Percentiles rank a stretch among this genome's conserved stretches.
These are phyloP conservation scores for Caenorhabditis wallacei DNA, from an alignment of 2,888 invertebrate species.

Conservation along the genomic window DNA sequence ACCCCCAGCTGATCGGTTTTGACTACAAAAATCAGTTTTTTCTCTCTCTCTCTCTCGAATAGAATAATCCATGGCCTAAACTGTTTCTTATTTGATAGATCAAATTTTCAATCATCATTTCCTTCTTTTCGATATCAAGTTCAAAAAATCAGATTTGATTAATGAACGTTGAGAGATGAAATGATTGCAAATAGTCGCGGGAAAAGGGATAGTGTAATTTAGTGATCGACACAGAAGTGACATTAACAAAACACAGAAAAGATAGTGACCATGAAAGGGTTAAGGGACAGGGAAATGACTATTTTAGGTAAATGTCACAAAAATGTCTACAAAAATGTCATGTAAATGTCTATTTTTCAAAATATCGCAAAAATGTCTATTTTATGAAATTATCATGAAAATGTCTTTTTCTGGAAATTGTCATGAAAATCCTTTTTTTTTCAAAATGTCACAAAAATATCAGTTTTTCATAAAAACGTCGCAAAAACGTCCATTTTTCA, in stretches of 20 bases:
- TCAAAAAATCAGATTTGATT: conserved; percentile 52
- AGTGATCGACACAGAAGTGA: not conserved
- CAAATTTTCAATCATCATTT: conserved; percentile 6
- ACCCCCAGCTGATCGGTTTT: conserved; percentile 2
- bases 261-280: not conserved
- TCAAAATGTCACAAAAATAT: no score
- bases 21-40: conserved; percentile 22
- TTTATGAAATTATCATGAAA: no score
- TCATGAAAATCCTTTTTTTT: no score
- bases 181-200: no score
- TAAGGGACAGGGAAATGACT: no score
- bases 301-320: no score
- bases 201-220: not conserved
- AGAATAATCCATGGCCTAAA: not conserved
- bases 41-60: not conserved
- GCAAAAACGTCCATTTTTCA: no score
- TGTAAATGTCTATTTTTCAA: no score
- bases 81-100: not conserved
- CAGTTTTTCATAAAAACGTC: no score
- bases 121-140: not conserved
- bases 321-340: no score
- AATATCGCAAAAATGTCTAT: no score
- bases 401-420: no score
- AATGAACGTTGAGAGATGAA: conserved; percentile 53
- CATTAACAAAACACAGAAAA: conserved; percentile 7